These are phyloP conservation scores for Crocuta crocuta DNA, from an alignment of 2,113 vertebrate genomes.

Conservation along the genomic window DNA sequence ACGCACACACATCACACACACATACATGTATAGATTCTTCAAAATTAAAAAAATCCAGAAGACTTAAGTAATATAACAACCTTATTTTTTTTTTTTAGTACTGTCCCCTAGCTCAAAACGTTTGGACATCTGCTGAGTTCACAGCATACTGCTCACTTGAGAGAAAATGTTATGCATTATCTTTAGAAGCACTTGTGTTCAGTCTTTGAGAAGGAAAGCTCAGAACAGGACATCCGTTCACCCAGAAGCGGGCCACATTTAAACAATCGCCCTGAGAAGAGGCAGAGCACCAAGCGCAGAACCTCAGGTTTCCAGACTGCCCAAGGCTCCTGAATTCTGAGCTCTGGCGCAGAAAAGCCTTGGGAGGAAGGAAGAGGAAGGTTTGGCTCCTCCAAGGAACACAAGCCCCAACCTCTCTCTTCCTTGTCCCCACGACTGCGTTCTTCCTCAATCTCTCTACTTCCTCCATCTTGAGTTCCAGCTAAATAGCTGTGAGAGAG, in stretches of 20 bases:
- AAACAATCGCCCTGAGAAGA: neutral
- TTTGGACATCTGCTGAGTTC: neutral
- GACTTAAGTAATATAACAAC: neutral
- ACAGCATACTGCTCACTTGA: neutral
- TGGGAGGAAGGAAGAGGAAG: neutral
- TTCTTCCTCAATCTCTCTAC: neutral
- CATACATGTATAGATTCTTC: neutral
- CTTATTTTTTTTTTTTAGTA: neutral
- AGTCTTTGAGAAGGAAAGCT: neutral
- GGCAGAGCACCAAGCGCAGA: neutral
- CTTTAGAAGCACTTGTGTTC: neutral
- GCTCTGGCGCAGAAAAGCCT: neutral
- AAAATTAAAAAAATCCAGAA: neutral
- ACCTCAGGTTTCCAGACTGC: neutral
- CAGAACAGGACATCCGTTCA: neutral
- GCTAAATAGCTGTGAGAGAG: slow-evolving; percentile 24
- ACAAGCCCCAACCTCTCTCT: neutral
- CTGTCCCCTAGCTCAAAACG: neutral
- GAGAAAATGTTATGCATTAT: neutral
- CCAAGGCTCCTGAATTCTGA: neutral
- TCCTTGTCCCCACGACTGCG: neutral
- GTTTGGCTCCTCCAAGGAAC: neutral
- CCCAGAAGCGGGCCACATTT: neutral
- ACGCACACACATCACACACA: neutral
- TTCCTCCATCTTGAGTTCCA: neutral